Base-by-base conservation (phyloP, 2,797 vertebrate genomes). In the Tauraco hartlaubi region DNA sequence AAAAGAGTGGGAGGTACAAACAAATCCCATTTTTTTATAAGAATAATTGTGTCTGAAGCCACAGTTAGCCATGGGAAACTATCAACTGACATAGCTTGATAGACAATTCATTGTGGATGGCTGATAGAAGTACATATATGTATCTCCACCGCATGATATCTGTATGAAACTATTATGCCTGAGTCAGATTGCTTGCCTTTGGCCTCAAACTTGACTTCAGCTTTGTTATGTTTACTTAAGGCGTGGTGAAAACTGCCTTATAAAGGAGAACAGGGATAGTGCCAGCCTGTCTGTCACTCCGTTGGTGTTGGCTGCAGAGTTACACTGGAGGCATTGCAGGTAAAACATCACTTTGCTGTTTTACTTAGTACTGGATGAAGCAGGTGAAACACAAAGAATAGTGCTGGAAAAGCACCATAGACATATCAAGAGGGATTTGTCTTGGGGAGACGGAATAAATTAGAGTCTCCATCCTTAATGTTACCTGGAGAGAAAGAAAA, bases 181-280 rank as follows among this genome's bases (percentile, higher is more conserved):
- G 9, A 29, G 33, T 54, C 51, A 19, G 51, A 15, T 3, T 49
- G 31, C 39, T 13, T 73, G 33, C 12, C 58, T 78, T 90, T 68
- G 31, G 44, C n/a, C 11, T 18, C 68, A 64, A 69, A 69, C 43
- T 85, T 35, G 6, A 35, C 13, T 84, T 94, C 55, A 75, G 35
- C 79, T 49, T 52, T 31, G 63, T n/a, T 85, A 13, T 5, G 63
- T 97, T 98, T 97, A 41, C 92, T 85, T 41, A 97, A 93, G 98
- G 97, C 7, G 94, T 95, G 87, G 94, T 5, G 3, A 62, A 21
- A 85, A 4, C 43, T 76, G 46, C 44, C n/a, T 25, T 95, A 92
- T 92, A 96, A 97, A 95, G 55, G 90, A 73, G 68, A 46, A 3
- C 4, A 7, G 10, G 15, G 59, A 16, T 3, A 5, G 66, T 19